A percentile compares a stretch with the other conserved stretches of the same genome.
These are phyloP conservation scores for Nothoprocta perdicaria DNA, from an alignment of 2,113 vertebrate species.

Conservation along the genomic window DNA sequence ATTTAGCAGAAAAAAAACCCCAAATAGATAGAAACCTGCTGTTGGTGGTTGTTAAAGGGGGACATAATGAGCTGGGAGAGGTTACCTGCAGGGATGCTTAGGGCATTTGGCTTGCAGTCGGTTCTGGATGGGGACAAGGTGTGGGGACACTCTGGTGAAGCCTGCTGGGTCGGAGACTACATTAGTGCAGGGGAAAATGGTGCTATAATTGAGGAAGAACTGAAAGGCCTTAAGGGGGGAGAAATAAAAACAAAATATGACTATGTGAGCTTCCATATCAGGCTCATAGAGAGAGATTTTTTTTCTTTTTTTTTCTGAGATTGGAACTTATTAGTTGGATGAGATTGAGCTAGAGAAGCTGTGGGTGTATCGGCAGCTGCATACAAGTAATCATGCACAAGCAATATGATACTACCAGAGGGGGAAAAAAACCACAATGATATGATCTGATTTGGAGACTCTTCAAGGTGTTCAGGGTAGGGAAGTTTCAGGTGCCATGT, in stretches of 20 bases:
- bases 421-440: not conserved
- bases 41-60: not conserved
- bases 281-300: not conserved
- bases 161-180: accelerated
- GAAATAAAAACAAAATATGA: not conserved
- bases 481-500: not conserved
- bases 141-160: not conserved
- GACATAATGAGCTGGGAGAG: not conserved
- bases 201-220: not conserved
- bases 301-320: not conserved
- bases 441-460: not conserved
- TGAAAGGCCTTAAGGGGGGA: not conserved
- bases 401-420: not conserved
- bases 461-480: not conserved
- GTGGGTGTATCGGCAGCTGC: not conserved
- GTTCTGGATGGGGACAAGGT: not conserved
- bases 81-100: not conserved
- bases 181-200: not conserved
- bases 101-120: not conserved
- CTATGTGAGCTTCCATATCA: not conserved
- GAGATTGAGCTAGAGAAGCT: not conserved
- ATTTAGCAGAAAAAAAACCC: not conserved
- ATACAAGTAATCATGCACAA: not conserved
- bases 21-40: not conserved
- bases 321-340: not conserved